Conservation (phyloP, 2,113 vertebrate species). For the Brienomyrus longianalis region DNA sequence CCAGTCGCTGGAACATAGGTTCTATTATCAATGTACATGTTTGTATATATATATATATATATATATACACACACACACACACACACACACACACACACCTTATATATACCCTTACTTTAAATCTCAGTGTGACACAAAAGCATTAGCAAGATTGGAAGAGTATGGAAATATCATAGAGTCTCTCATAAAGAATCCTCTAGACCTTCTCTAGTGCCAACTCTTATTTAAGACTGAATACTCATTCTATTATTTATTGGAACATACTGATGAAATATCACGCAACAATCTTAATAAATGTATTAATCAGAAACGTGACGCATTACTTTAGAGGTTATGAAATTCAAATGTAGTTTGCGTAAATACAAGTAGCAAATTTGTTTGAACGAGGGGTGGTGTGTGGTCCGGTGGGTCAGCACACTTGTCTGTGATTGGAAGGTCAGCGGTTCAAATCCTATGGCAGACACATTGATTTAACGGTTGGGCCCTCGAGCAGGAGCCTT, state of each 20-base stretch:
- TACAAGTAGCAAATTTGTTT: neutral
- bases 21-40: neutral
- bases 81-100: no score
- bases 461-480: neutral
- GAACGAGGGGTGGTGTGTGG: neutral
- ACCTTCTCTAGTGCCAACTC: neutral
- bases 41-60: neutral
- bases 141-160: neutral
- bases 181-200: neutral
- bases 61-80: no score
- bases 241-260: constrained; percentile 7
- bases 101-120: neutral
- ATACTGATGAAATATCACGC: constrained; percentile 12
- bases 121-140: neutral
- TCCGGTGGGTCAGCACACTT: neutral
- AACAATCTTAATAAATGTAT: neutral
- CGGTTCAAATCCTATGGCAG: neutral
- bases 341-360: neutral
- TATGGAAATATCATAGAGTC: neutral
- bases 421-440: neutral
- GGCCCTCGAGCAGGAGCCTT: neutral
- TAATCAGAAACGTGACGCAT: neutral
- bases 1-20: neutral
- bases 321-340: neutral
- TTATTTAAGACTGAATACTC: neutral